Base-by-base conservation (phyloP, 2,113 vertebrate genomes). In the Stercorarius parasiticus region DNA sequence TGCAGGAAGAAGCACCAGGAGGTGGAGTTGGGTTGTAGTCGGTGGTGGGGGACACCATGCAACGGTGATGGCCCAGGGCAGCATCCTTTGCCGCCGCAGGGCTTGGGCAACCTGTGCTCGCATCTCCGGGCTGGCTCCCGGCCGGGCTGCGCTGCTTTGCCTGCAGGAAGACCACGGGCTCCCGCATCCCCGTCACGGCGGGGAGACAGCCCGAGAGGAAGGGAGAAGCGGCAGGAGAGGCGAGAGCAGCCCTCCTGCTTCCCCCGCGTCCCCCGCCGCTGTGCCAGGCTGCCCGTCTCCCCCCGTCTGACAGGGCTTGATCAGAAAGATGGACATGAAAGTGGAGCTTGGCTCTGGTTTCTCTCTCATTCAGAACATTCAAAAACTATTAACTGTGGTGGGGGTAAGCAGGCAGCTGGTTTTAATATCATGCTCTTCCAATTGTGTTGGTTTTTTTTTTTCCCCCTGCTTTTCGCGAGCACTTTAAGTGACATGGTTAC, bases 401-500 rank as follows among this genome's bases (percentile, higher is more conserved):
- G 97, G 97, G 97, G 97, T 97, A 96, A 92, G 94, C 69, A 67
- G 87, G 86, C 97, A 97, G 97, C 93, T 97, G 94, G 90, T 97
- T 97, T 96, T 86, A 97, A 91, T 86, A 86, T 95, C 5, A 7
- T 92, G 92, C 96, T 97, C 97, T 96, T 97, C 97, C 78, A 95
- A 96, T 97, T 97, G 97, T 97, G 86, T 95, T 96, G 95, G 32
- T 92, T 86, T 95, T 76, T 85, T 79, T 50, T 55, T 27, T 70
- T 59, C 58, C 43, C 91, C 94, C 93, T 96, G 85, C 97, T 97
- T 95, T 97, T 98, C 92, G 81, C 91, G 95, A 97, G 97, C 97
- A 97, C 97, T 98, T 97, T 97, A 98, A 98, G 97, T 98, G 97
- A 98, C 97, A 98, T 97, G 96, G 97, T 96, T 97, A 97, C 97